Conservation (phyloP, 2,797 vertebrate genomes). For the Propithecus deckenii region DNA sequence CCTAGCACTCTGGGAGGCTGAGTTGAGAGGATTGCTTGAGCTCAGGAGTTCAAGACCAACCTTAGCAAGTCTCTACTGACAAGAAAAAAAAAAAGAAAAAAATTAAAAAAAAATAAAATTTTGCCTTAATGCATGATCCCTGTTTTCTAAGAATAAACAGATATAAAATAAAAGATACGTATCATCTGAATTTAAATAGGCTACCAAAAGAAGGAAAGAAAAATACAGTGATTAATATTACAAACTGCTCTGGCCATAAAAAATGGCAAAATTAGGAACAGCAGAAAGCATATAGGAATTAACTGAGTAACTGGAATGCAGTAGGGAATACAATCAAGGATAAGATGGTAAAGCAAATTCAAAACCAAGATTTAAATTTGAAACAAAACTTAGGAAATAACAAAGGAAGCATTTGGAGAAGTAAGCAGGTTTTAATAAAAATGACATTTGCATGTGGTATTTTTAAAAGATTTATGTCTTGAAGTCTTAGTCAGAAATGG, state of each 20-base stretch:
- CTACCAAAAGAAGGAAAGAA: neutral
- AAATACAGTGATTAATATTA: neutral
- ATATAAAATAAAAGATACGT: neutral
- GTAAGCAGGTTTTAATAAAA: conserved; percentile 39
- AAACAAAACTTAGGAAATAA: conserved; percentile 52
- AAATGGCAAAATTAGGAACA: conserved; percentile 14
- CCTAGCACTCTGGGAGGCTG: too few species aligned
- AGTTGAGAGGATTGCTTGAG: too few species aligned
- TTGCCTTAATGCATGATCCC: neutral
- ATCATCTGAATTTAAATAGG: neutral
- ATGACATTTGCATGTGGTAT: neutral
- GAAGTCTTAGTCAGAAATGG: neutral
- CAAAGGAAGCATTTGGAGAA: neutral
- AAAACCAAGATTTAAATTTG: conserved; percentile 42
- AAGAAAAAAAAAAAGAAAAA: too few species aligned
- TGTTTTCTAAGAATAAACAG: conserved; percentile 26
- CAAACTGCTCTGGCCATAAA: neutral
- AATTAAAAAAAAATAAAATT: too few species aligned
- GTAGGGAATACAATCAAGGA: neutral
- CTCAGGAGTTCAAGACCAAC: too few species aligned
- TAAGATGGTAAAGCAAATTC: conserved; percentile 18
- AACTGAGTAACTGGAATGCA: neutral
- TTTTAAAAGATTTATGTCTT: neutral
- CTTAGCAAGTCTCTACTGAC: too few species aligned
- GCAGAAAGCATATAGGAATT: neutral